Conservation (phyloP, 2,797 vertebrate species). For the Stomatorhinus walkeri region DNA sequence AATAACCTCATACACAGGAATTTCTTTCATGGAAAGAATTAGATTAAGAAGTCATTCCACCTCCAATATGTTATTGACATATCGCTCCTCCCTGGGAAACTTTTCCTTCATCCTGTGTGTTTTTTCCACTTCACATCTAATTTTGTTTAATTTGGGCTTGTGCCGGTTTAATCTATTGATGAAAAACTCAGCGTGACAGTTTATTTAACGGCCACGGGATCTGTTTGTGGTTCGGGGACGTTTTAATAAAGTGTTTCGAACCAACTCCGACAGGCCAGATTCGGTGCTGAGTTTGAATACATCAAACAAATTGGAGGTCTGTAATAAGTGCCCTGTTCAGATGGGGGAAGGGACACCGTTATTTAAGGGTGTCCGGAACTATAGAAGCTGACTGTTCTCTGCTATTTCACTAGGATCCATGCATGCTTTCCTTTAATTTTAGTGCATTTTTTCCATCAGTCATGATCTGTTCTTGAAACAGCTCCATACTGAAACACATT, state of each 20-base stretch:
- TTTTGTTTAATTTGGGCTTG: constrained; percentile 58
- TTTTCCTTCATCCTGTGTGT: constrained; percentile 38
- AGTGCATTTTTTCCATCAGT: constrained; percentile 45
- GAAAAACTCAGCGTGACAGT: constrained; percentile 66
- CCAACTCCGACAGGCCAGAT: constrained; percentile 37
- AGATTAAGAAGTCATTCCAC: not conserved
- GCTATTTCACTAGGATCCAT: not conserved
- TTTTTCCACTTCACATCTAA: constrained; percentile 61
- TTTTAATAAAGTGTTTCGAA: constrained; percentile 61
- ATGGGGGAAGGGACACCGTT: constrained; percentile 30
- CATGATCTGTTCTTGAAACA: constrained; percentile 43
- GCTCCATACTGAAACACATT: constrained; percentile 44
- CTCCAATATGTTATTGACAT: constrained; percentile 33
- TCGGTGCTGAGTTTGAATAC: constrained; percentile 52
- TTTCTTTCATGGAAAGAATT: not conserved
- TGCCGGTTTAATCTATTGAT: constrained; percentile 58
- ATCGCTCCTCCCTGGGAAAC: constrained; percentile 27
- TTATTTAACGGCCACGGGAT: constrained; percentile 57
- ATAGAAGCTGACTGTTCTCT: not conserved
- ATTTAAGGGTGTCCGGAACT: constrained; percentile 51
- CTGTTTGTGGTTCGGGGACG: constrained; percentile 49
- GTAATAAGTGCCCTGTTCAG: constrained; percentile 53
- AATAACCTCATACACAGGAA: not conserved
- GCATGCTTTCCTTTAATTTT: constrained; percentile 35
- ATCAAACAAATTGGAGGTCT: constrained; percentile 56